Conservation (phyloP, 2,888 invertebrate species). For the Ctena decussata region DNA sequence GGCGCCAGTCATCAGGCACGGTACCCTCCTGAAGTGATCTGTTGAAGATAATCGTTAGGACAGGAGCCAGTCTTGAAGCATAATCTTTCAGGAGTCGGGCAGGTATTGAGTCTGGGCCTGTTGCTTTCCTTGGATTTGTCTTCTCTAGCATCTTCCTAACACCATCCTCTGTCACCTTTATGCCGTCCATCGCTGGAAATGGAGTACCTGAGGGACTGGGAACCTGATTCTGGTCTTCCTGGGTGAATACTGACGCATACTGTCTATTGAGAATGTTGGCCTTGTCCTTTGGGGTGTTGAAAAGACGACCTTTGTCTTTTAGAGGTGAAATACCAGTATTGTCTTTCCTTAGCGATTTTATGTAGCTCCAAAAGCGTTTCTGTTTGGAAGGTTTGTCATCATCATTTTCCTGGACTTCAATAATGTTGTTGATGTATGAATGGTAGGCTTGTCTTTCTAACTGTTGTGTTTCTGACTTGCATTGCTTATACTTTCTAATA, state of each 20-base stretch:
- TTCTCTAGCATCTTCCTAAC: no score
- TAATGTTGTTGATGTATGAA: slow-evolving; percentile 12
- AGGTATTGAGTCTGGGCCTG: no score
- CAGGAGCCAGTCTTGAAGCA: no score
- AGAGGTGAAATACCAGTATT: neutral
- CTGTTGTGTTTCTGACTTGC: slow-evolving; percentile 4
- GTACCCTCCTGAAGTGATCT: no score
- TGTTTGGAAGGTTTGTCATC: slow-evolving; percentile 4
- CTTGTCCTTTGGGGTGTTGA: neutral
- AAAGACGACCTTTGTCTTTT: neutral
- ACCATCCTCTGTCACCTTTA: no score
- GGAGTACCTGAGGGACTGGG: neutral
- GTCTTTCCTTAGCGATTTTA: slow-evolving; percentile 13
- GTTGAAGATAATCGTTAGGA: no score
- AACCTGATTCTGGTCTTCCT: neutral
- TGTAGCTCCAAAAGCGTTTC: slow-evolving; percentile 20
- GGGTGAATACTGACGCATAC: neutral
- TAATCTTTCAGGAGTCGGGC: no score
- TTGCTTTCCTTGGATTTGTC: no score
- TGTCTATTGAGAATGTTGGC: neutral
- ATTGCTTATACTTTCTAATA: neutral
- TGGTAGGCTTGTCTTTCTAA: slow-evolving; percentile 16
- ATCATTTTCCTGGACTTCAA: neutral
- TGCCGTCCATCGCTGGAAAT: no score
- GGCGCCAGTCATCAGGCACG: no score